Evolutionary conservation across 2,888 invertebrate species (phyloP), one percentile per base, ranked within the genome.

Genomic region (Ochropleura leucogaster): DNA sequence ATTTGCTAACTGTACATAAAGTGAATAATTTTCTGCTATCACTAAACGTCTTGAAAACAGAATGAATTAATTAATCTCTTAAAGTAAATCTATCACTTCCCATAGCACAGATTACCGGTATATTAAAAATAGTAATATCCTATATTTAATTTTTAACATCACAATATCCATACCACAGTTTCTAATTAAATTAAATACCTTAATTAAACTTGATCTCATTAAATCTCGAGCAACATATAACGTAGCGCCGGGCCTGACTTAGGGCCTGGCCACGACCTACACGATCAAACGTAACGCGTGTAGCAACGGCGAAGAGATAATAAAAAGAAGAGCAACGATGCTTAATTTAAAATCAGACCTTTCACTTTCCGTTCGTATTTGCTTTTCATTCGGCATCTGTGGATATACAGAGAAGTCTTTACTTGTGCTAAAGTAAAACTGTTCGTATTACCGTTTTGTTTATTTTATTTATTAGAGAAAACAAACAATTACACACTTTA

Each of bases 121-220:
- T 44, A 5, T 9, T 44, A 5, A 9, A 57, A 20, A 68, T 67
- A n/a, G 8, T 12, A 30, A 30, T 12, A 18, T n/a, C 42, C 30
- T 47, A 30, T 8, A 77, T 30, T 12, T 8, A 40, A 65, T 40
- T 30, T 8, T 49, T 30, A 66, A 51, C 14, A 51, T 16, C 44
- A 30, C 14, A 51, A 40, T 51, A 68, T n/a, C 18, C 7, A 12
- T n/a, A 49, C n/a, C 47, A 55, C 30, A 69, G 2, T 1, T 30
- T 63, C n/a, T 76, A 79, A 69, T 70, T 16, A 49, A 76, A 53
- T 49, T 47, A 55, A 47, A 69, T n/a, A 69, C 18, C 79, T 63
- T 79, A 64, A 72, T 77, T 64, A 77, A 77, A 79, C 80, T 46
- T 79, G 63, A 77, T 77, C 80, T 80, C 63, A 79, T 77, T 64